Base-by-base conservation (phyloP, 2,797 vertebrate genomes). In the Falco naumanni region DNA sequence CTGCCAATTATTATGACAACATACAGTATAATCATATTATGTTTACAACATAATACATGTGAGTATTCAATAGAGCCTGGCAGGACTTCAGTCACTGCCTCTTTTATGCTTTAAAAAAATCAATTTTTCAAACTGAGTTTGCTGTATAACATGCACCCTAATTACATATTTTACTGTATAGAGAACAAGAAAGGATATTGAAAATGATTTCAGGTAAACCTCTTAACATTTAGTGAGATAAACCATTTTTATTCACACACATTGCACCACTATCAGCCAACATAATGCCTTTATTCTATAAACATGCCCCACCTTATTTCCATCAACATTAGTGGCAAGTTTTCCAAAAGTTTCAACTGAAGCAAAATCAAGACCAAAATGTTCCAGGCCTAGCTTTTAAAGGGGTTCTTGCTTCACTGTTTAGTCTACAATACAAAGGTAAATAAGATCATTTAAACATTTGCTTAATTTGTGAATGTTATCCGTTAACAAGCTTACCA, bases 1-100 rank as follows among this genome's bases (percentile, higher is more conserved):
- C 12, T 84, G 95, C 95, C 97, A 94, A 94, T 96, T 90, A 72
- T 37, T 79, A 94, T 95, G 97, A 97, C 97, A 97, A 95, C 90
- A 78, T 13, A 41, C 82, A 60, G 50, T 41, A 81, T 95, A 96
- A 97, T 87, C 17, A 1, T 90, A 93, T 96, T 97, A 71, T 88
- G 76, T 92, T 94, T 60, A 93, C 10, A 43, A 69, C 89, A 91
- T 83, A 89, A 97, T 88, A 79, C 87, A 90, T 95, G 57, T 41
- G 74, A 88, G 82, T 39, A 33, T 93, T 94, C 20, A 0, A 76
- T 90, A 41, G 5, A 96, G 24, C 51, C 91, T 97, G 97, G 92
- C 95, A 87, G 96, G 79, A 90, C 90, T 96, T 97, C 86, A 92
- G 96, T 97, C 96, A 96, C 92, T 95, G 95, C 90, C 88, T 71